Evolutionary conservation across 2,113 vertebrate species (phyloP).

Genomic region (Silurus meridionalis): DNA sequence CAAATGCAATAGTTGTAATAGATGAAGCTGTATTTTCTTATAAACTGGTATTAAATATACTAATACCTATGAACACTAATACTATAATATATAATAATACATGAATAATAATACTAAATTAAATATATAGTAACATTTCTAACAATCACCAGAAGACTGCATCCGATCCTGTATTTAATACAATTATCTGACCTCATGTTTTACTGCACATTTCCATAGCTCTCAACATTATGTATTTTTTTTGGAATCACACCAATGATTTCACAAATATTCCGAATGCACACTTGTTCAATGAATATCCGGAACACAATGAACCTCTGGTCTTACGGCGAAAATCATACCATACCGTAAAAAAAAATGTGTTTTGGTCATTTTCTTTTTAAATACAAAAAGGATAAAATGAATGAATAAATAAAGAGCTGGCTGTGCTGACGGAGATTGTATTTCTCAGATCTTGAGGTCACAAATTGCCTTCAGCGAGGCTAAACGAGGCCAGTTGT

Average conservation of each 20-base stretch:
- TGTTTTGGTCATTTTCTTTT: neutral
- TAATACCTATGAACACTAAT: too few species aligned
- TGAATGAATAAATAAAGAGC: slow-evolving; percentile 38
- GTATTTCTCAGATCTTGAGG: slow-evolving; percentile 42
- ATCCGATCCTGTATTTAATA: neutral
- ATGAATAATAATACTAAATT: too few species aligned
- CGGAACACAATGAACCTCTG: too few species aligned
- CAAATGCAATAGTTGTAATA: slow-evolving; percentile 5
- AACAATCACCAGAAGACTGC: neutral
- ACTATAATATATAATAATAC: too few species aligned
- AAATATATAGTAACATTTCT: neutral
- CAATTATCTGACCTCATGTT: neutral
- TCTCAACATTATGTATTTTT: too few species aligned
- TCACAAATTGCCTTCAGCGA: slow-evolving; percentile 37
- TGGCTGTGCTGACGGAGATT: slow-evolving; percentile 30
- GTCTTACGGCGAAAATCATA: neutral
- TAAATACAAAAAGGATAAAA: neutral
- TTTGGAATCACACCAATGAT: neutral
- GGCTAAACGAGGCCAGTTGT: slow-evolving; percentile 41
- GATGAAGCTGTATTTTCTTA: neutral
- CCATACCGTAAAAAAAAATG: neutral
- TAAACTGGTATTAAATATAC: neutral
- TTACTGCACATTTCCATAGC: too few species aligned
- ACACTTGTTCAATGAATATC: neutral
- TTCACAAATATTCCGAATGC: neutral